phyloP scores from a whole-genome alignment of 2,888 invertebrate species.

The Sympetrum striolatum region DNA sequence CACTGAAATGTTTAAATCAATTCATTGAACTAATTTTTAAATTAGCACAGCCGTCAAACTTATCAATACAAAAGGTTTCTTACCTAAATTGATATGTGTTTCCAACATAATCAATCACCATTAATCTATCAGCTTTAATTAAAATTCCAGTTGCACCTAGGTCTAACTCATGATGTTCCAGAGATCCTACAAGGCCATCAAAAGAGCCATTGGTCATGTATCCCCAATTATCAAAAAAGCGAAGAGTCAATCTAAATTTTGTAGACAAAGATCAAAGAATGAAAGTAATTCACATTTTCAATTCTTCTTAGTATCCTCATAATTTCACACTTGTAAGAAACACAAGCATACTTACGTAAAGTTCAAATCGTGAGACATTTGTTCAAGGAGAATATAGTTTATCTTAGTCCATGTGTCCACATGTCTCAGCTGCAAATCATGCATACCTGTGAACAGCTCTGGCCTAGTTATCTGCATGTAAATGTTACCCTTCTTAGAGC shows the following conservation, averaged over 20 bases:
- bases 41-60: too few relatives aligned
- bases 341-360: slow-evolving; percentile 55
- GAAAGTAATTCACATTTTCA: neutral
- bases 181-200: slow-evolving; percentile 64
- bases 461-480: slow-evolving; percentile 46
- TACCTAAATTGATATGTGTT: slow-evolving; percentile 21
- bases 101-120: slow-evolving; percentile 27
- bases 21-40: too few relatives aligned
- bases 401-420: slow-evolving; percentile 61
- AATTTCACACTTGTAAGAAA: neutral
- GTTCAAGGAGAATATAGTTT: slow-evolving; percentile 57
- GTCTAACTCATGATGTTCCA: slow-evolving; percentile 65
- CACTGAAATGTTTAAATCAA: too few relatives aligned
- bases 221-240: neutral
- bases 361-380: slow-evolving; percentile 58
- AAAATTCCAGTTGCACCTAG: slow-evolving; percentile 62
- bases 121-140: slow-evolving; percentile 10
- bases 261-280: neutral
- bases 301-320: neutral
- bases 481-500: too few relatives aligned
- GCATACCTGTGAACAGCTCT: slow-evolving; percentile 49
- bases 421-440: slow-evolving; percentile 57
- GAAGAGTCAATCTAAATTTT: neutral
- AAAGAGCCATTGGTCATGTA: slow-evolving; percentile 63
- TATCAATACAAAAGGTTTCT: neutral